Conservation (phyloP, 2,113 vertebrate species). For the Chaetops frenatus region DNA sequence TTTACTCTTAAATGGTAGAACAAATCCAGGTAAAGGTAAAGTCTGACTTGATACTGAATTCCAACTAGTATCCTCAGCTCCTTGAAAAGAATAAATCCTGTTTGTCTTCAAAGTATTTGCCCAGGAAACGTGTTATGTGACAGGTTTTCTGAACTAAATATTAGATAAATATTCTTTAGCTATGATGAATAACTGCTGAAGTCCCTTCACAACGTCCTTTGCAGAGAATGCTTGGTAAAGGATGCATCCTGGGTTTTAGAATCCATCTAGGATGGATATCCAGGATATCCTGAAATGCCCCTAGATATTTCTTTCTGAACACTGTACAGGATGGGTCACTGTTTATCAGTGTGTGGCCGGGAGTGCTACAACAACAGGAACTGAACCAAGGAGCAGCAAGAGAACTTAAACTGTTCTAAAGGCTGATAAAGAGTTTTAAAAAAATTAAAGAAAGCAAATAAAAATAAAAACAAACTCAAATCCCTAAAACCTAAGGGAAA, state of each 20-base stretch:
- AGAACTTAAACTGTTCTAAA: not conserved
- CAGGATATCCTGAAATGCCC: not conserved
- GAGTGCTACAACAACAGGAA: not conserved
- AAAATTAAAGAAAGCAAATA: not conserved
- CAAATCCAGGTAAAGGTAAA: not conserved
- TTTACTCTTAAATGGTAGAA: not conserved
- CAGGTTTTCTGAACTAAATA: not conserved
- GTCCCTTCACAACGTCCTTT: rapidly evolving
- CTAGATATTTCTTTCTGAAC: not conserved
- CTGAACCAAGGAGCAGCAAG: not conserved
- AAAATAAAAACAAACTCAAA: not conserved
- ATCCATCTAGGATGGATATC: not conserved
- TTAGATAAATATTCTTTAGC: not conserved
- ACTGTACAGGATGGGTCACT: not conserved
- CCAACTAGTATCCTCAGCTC: not conserved
- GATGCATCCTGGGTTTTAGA: not conserved
- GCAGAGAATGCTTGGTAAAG: not conserved
- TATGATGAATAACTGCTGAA: not conserved
- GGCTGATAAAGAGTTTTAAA: not conserved
- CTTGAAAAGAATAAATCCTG: not conserved
- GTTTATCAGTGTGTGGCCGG: not conserved
- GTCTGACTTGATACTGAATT: not conserved
- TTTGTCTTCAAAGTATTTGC: not conserved
- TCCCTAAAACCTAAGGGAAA: not conserved
- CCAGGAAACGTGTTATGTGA: not conserved